Conservation (phyloP, 1,140 invertebrate genomes). For the Drosophila sechellia region DNA sequence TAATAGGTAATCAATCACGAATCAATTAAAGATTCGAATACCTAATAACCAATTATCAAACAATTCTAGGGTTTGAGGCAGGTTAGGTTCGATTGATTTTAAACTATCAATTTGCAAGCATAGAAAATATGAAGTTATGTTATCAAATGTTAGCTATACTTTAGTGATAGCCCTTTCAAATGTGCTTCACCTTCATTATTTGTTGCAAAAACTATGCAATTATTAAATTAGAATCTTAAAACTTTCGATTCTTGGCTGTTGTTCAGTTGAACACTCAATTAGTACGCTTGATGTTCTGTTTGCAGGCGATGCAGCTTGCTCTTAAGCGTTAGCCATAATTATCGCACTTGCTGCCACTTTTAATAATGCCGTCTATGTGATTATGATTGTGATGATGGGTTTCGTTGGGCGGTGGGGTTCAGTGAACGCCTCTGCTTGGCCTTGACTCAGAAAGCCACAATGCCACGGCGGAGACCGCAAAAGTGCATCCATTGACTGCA, state of each 20-base stretch:
- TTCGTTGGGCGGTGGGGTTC: constrained; percentile 18
- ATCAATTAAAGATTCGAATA: neutral
- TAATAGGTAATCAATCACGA: constrained; percentile 9
- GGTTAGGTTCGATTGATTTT: neutral
- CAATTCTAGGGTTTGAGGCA: neutral
- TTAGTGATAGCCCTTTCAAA: no score
- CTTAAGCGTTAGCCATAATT: constrained; percentile 52
- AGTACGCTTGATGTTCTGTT: neutral
- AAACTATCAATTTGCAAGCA: no score
- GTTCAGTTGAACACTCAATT: constrained; percentile 14
- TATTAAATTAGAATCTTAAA: neutral
- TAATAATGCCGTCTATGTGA: constrained; percentile 4
- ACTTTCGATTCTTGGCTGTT: neutral
- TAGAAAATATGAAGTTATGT: no score
- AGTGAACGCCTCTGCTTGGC: constrained; percentile 46
- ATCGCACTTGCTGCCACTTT: constrained; percentile 51
- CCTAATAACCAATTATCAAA: neutral
- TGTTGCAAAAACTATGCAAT: no score
- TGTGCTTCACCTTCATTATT: no score
- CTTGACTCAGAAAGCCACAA: constrained; percentile 69
- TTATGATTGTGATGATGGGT: constrained; percentile 14
- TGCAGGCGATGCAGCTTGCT: neutral
- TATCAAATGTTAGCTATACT: no score
- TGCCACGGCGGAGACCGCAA: constrained; percentile 58
- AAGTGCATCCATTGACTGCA: constrained; percentile 24